These are phyloP conservation scores for Actenoides lindsayi DNA, from an alignment of 2,113 vertebrate genomes.

Conservation along the genomic window DNA sequence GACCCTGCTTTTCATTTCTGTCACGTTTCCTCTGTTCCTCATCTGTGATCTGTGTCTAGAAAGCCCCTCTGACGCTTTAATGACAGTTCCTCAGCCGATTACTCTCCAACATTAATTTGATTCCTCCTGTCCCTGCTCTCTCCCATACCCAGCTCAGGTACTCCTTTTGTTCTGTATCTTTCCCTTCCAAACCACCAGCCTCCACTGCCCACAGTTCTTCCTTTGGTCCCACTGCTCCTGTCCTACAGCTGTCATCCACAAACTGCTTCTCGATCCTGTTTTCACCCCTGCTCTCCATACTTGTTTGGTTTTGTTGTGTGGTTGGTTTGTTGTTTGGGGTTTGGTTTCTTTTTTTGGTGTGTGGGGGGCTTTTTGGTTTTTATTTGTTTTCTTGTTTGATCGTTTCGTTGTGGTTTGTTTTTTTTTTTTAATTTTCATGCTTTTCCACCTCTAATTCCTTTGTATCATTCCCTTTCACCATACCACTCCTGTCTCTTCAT, in stretches of 20 bases:
- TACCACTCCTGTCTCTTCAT: not conserved
- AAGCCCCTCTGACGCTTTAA: not conserved
- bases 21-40: not conserved
- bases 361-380: not conserved
- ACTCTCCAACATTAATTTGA: not conserved
- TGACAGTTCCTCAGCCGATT: not conserved
- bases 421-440: not conserved
- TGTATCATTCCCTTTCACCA: not conserved
- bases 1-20: not conserved
- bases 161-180: not conserved
- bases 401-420: no score
- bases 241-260: not conserved
- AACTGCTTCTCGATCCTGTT: not conserved
- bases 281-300: not conserved
- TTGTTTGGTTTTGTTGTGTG: not conserved
- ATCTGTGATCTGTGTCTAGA: not conserved
- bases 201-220: not conserved
- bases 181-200: rapidly evolving
- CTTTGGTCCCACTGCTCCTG: not conserved
- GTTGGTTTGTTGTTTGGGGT: no score
- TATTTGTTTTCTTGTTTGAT: no score
- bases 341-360: not conserved
- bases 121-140: not conserved
- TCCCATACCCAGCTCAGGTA: not conserved
- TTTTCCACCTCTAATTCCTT: not conserved